Evolutionary conservation across 2,113 vertebrate species (phyloP).

Genomic region (Eubucco bourcierii): DNA sequence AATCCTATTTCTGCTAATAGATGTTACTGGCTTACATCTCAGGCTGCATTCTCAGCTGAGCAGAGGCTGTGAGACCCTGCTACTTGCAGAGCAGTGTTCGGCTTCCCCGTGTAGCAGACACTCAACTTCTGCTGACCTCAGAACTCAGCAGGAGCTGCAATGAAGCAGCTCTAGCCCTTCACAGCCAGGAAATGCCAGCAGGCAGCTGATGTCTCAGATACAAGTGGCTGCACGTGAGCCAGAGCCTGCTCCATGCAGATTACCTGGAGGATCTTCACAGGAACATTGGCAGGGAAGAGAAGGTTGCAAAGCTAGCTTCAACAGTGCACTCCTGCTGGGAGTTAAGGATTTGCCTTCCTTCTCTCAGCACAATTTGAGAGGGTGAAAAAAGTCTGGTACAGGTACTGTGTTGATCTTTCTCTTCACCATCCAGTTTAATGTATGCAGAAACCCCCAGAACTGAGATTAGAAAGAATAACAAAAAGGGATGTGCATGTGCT

Average conservation of each 20-base stretch:
- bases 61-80: slow-evolving; percentile 20
- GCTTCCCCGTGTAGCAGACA: not conserved
- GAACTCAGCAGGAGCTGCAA: slow-evolving; percentile 35
- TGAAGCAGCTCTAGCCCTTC: slow-evolving; percentile 45
- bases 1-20: not conserved
- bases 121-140: slow-evolving; percentile 26
- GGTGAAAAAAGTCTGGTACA: not conserved
- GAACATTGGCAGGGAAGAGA: slow-evolving; percentile 22
- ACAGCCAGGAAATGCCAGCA: slow-evolving; percentile 12
- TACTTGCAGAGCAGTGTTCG: not conserved
- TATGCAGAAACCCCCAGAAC: not conserved
- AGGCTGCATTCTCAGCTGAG: not conserved
- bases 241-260: not conserved
- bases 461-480: not conserved
- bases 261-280: slow-evolving; percentile 55
- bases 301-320: not conserved
- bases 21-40: not conserved
- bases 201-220: slow-evolving; percentile 23
- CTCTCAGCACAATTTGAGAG: not conserved
- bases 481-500: not conserved
- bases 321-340: not conserved
- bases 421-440: not conserved
- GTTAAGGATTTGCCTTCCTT: slow-evolving; percentile 26
- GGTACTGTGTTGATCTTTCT: not conserved
- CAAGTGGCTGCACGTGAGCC: slow-evolving; percentile 34